Percentiles rank a stretch among this genome's conserved stretches.
phyloP scores from a whole-genome alignment of 2,113 vertebrate genomes.

The Willisornis vidua region DNA sequence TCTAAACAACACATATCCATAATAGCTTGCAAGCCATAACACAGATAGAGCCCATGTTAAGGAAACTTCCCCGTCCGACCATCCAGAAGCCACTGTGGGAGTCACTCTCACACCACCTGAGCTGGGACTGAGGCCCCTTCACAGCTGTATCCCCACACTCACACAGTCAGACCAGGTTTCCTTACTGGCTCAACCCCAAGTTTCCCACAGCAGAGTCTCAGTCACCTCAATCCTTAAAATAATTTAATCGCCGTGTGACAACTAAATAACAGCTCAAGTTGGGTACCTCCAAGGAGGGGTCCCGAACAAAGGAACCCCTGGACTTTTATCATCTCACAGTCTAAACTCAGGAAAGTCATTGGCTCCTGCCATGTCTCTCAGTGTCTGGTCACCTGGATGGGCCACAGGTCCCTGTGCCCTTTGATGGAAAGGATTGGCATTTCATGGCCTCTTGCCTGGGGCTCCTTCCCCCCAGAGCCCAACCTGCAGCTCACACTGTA shows the following conservation, averaged over 20 bases:
- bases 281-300: fast-evolving
- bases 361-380: background rate
- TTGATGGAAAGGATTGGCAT: fast-evolving
- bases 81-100: fast-evolving
- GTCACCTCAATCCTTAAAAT: fast-evolving
- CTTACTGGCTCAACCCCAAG: fast-evolving
- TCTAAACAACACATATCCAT: background rate
- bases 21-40: background rate
- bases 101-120: fast-evolving
- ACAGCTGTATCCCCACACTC: background rate
- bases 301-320: fast-evolving
- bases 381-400: fast-evolving
- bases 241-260: background rate
- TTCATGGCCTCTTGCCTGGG: fast-evolving
- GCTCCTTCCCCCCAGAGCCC: background rate
- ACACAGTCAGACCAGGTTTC: no score
- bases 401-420: background rate
- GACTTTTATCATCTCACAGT: fast-evolving
- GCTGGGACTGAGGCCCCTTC: fast-evolving
- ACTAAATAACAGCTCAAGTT: fast-evolving
- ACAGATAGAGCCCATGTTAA: fast-evolving
- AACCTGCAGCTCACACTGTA: background rate
- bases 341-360: fast-evolving
- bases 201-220: fast-evolving
- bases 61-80: fast-evolving